These are phyloP conservation scores for Dendrocincla tyrannina DNA, from an alignment of 2,797 vertebrate genomes.

Conservation along the genomic window DNA sequence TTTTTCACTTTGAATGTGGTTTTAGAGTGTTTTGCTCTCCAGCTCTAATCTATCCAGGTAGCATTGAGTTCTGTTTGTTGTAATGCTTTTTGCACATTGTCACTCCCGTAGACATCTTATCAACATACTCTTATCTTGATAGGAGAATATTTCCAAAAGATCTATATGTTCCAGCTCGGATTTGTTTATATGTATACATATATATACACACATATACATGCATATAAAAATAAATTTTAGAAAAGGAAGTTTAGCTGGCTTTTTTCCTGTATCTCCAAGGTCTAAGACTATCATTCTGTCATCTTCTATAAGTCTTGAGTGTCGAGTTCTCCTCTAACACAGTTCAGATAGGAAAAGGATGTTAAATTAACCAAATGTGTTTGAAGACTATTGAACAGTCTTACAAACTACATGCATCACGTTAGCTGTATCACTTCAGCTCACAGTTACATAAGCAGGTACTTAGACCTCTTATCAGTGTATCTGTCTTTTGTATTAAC, in stretches of 20 bases:
- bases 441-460: background rate
- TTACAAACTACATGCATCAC: background rate
- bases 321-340: background rate
- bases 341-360: background rate
- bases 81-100: background rate
- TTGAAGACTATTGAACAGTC: background rate
- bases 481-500: background rate
- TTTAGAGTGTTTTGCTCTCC: background rate
- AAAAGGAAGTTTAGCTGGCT: background rate
- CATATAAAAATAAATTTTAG: background rate
- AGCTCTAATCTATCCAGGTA: background rate
- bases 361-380: background rate
- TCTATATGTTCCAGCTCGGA: background rate
- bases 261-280: background rate
- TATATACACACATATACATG: background rate
- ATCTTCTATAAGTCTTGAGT: background rate
- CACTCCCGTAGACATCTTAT: background rate
- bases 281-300: background rate
- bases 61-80: background rate
- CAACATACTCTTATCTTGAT: background rate
- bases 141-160: background rate
- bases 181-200: background rate
- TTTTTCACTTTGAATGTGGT: background rate
- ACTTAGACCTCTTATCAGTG: background rate
- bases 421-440: background rate